Base-by-base conservation (phyloP, 1,140 invertebrate species). In the Drosophila tropicalis region DNA sequence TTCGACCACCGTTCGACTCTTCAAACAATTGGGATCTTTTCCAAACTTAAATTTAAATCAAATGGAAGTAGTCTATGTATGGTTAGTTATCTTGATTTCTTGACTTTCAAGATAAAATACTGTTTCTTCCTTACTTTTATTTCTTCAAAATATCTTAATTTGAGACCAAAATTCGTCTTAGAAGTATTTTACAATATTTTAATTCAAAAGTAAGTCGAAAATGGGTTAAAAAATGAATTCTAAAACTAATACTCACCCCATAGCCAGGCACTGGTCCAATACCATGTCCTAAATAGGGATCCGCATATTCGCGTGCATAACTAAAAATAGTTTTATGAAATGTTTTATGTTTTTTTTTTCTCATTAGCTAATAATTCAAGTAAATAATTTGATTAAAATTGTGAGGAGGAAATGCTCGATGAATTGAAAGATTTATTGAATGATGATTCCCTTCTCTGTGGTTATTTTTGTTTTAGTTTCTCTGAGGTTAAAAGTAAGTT, bases 251-350 rank as follows among this genome's bases (percentile, higher is more conserved):
- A 71, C 89, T 96, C 95, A 98, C 98, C 94, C 97, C 97, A 93
- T 98, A 99, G 90, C 98, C 97, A 70, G 98, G 96, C 76, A 99
- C 96, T 80, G 98, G 98, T 93, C 98, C 98, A 92, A 99, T 98
- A 82, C 97, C 96, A 93, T 98, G 98, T 91, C 97, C 97, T 90
- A 98, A 94, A 93, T 98, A 98, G 67, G 97, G 97, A 93, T 99
- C 98, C 87, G 97, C 95, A 92, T 97, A 98, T 92, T 98, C 97
- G 92, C 97, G 94, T 68, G 96, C 97, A 92, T 98, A 98, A 81
- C 96, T 97, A 93, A 67, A 94, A 94, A 90, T 76, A 90, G 83
- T 78, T 67, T 70, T 6, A 44, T 17, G 15, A 13, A 19, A 10
- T 56, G 36, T 17, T 22, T 36, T 29, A 41, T 36, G 62, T 70